Evolutionary conservation across 92 coral and sea anemone genomes (phyloP), one percentile per base, ranked within the genome.

Genomic region (Bergia puertoricense): DNA sequence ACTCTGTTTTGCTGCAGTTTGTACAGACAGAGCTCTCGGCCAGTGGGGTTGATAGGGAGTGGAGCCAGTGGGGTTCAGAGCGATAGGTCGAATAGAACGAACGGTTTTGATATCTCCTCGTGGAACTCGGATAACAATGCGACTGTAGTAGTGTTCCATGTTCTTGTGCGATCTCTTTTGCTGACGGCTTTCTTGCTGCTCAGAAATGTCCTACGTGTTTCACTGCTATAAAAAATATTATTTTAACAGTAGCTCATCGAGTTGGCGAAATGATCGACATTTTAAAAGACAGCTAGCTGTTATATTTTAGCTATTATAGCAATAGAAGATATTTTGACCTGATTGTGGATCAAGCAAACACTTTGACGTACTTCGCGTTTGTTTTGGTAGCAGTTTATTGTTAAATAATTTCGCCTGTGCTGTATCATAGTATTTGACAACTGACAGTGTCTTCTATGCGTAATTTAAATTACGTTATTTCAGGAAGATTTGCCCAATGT

Each of bases 1-100:
- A 48, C 71, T 84, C 30, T 84, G 79, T 84, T 84, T 46, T 69
- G 87, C 87, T 69, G 87, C 77, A 84, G 86, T 38, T 46, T 82
- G 10, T 71, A 83, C 77, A 67, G 86, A n/a, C 59, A 71, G 87
- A 84, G 0, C 79, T 14, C 41, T 38, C 46, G 51, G 43, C 79
- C 87, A 54, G 67, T 84, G 4, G 66, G 77, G 87, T 84, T 84
- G 87, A 16, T 84, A 84, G 87, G 87, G 30, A 84, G 66, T 50
- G 66, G 44, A 16, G 15, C 23, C 77, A 30, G 67, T 18, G 46
- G 23, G 54, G 54, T 71, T 46, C 20, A 10, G 8, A 45, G 45
- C 20, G 87, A 69, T 84, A 84, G 79, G 77, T 84, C 87, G 66
- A 22, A 36, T 84, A 71, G 43, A 46, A 51, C 39, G 38, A 37